These are phyloP conservation scores for Maniola jurtina DNA, from an alignment of 1,140 invertebrate species.

Conservation along the genomic window DNA sequence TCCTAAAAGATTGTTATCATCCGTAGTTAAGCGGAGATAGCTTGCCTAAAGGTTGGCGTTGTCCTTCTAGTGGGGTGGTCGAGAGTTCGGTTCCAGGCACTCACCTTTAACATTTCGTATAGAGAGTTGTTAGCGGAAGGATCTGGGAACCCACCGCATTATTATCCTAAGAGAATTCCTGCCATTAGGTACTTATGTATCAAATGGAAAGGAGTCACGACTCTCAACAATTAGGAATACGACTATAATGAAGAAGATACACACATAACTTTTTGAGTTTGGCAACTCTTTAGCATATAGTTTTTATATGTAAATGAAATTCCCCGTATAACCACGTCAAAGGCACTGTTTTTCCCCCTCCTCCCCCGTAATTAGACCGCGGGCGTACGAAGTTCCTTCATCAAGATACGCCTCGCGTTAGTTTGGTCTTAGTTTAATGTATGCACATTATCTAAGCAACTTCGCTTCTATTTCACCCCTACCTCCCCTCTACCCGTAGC, in stretches of 20 bases:
- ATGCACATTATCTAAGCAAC: slow-evolving; percentile 77
- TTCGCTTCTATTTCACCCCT: slow-evolving; percentile 46
- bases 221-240: too few species aligned
- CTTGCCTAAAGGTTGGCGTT: too few species aligned
- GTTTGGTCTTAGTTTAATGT: slow-evolving; percentile 75
- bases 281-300: slow-evolving; percentile 9
- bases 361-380: slow-evolving; percentile 55
- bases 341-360: slow-evolving; percentile 36
- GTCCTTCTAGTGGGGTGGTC: too few species aligned
- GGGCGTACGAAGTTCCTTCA: slow-evolving; percentile 68
- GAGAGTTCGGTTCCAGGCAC: too few species aligned
- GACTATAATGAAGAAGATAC: too few species aligned
- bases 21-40: too few species aligned
- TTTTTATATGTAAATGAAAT: slow-evolving; percentile 47
- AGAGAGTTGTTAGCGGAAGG: too few species aligned
- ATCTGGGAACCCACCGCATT: too few species aligned
- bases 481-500: slow-evolving; percentile 46
- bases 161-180: too few species aligned
- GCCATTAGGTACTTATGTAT: too few species aligned
- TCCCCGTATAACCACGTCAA: slow-evolving; percentile 37
- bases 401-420: slow-evolving; percentile 69
- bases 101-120: too few species aligned
- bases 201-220: too few species aligned
- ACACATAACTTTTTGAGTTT: background rate
- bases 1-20: background rate